Conservation (phyloP, 92 coral and sea anemone species). For the Palythoa grandis region DNA sequence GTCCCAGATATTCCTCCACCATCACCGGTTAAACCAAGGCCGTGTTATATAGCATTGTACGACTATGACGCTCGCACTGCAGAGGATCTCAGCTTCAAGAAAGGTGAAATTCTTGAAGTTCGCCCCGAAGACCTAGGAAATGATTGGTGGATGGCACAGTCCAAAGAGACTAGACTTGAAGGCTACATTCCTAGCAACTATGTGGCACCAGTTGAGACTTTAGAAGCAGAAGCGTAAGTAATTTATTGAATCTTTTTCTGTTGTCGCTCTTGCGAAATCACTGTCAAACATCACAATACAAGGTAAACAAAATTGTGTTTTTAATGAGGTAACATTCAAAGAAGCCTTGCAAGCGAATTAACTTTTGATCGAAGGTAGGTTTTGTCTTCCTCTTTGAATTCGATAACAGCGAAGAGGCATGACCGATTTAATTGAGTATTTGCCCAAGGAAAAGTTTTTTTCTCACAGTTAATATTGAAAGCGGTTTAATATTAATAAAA, state of each 20-base stretch:
- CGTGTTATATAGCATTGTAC: conserved; percentile 83
- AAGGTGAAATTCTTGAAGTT: conserved; percentile 95
- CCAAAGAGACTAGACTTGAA: conserved; percentile 66
- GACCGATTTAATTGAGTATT: not conserved
- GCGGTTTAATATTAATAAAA: not conserved
- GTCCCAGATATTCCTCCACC: conserved; percentile 55
- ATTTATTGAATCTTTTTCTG: not conserved
- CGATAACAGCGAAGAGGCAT: not conserved
- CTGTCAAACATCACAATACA: conserved; percentile 9
- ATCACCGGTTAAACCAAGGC: conserved; percentile 58
- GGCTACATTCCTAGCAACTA: conserved; percentile 98
- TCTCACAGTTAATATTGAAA: not conserved
- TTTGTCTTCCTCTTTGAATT: not conserved
- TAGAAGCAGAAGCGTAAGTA: conserved; percentile 99
- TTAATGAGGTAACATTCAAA: not conserved
- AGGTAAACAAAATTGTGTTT: conserved; percentile 13
- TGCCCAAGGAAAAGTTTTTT: not conserved
- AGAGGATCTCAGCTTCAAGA: conserved; percentile 94
- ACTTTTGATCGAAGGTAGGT: not conserved
- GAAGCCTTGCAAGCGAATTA: not conserved
- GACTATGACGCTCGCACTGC: conserved; percentile 96
- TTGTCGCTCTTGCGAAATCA: not conserved
- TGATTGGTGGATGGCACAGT: conserved; percentile 98
- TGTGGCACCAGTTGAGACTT: conserved; percentile 84
- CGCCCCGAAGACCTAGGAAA: conserved; percentile 72